Evolutionary conservation across 2,888 invertebrate genomes (phyloP).

Genomic region (Nesidiocoris tenuis): DNA sequence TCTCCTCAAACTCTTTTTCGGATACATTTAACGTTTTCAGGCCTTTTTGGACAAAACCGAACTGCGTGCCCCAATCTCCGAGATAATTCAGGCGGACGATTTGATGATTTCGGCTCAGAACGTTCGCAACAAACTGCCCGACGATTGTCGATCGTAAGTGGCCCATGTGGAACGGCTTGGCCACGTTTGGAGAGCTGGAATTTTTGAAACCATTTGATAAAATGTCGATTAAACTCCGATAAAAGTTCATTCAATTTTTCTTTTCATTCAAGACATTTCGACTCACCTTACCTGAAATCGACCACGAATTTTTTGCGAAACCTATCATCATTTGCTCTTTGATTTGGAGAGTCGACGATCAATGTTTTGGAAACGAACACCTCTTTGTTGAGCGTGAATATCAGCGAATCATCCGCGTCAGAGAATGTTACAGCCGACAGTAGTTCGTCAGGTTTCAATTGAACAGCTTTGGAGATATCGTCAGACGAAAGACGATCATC

Average conservation of each 20-base stretch:
- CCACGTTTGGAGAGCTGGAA: constrained; percentile 95
- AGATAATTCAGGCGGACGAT: constrained; percentile 87
- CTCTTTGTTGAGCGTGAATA: constrained; percentile 6
- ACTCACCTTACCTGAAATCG: constrained; percentile 35
- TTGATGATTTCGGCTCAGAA: constrained; percentile 69
- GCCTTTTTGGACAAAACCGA: constrained; percentile 81
- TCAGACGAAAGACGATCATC: background rate
- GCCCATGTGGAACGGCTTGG: constrained; percentile 97
- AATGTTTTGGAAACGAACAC: constrained; percentile 11
- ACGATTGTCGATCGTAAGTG: constrained; percentile 95
- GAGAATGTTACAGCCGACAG: constrained; percentile 1
- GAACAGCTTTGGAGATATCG: background rate
- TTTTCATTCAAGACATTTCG: too few species aligned
- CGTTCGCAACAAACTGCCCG: constrained; percentile 85
- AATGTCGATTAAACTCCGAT: too few species aligned
- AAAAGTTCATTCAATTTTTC: too few species aligned
- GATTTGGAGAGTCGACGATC: background rate
- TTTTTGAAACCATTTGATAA: background rate
- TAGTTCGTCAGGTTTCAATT: constrained; percentile 17
- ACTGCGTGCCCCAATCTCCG: constrained; percentile 99
- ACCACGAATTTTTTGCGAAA: constrained; percentile 18
- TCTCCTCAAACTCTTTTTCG: constrained; percentile 62
- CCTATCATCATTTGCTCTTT: too few species aligned
- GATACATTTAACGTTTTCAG: constrained; percentile 65
- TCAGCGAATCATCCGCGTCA: background rate